A percentile compares a stretch with the other conserved stretches of the same genome.
These are phyloP conservation scores for Leptopilina syphax DNA, from an alignment of 2,888 invertebrate genomes.

Conservation along the genomic window DNA sequence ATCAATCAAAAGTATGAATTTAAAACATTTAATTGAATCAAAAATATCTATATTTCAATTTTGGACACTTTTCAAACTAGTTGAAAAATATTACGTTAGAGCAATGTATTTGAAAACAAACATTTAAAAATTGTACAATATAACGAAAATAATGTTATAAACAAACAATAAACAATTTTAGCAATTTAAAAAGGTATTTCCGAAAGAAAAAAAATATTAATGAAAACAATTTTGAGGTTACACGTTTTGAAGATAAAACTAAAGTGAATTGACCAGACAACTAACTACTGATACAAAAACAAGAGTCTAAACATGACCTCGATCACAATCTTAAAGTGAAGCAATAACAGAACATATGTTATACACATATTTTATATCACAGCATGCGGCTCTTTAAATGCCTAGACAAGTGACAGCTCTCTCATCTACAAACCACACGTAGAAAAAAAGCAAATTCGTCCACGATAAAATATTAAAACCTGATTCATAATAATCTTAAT, in stretches of 20 bases:
- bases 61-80: too few relatives aligned
- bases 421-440: background rate
- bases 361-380: conserved; percentile 31
- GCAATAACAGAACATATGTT: conserved; percentile 26
- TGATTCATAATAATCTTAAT: too few relatives aligned
- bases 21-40: too few relatives aligned
- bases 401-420: conserved; percentile 12
- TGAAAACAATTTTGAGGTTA: background rate
- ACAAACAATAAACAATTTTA: background rate
- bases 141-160: background rate
- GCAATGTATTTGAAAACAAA: too few relatives aligned
- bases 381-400: conserved; percentile 20
- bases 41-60: too few relatives aligned
- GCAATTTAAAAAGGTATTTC: too few relatives aligned
- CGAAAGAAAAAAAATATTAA: background rate
- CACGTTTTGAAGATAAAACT: background rate
- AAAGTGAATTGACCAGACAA: conserved; percentile 12
- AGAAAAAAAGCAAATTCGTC: background rate
- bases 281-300: conserved; percentile 22
- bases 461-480: too few relatives aligned
- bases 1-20: too few relatives aligned
- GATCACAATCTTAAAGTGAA: conserved; percentile 36
- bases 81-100: too few relatives aligned
- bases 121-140: too few relatives aligned
- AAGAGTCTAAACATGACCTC: conserved; percentile 39